A percentile compares a stretch with the other conserved stretches of the same genome.
Conservation (phyloP, 2,113 vertebrate genomes). For the Peromyscus californicus region DNA sequence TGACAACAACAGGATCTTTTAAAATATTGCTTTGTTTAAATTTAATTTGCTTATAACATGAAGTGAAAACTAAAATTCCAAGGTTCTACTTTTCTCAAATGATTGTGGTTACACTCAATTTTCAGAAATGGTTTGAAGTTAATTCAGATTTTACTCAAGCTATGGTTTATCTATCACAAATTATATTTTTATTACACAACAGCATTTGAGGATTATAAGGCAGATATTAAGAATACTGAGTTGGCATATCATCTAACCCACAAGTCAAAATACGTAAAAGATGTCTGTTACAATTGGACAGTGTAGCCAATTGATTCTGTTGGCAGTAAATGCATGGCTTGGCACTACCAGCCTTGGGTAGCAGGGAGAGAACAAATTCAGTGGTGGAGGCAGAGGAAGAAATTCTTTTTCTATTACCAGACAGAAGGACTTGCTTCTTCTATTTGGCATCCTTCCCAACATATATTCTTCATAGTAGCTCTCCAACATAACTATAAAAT, state of each 20-base stretch:
- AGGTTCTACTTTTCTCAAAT: slow-evolving; percentile 54
- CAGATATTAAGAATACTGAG: slow-evolving; percentile 58
- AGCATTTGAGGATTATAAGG: slow-evolving; percentile 65
- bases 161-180: slow-evolving; percentile 66
- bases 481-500: neutral
- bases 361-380: slow-evolving; percentile 14
- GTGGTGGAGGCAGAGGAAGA: neutral
- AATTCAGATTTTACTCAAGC: slow-evolving; percentile 64
- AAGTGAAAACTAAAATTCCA: slow-evolving; percentile 56
- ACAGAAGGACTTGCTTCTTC: slow-evolving; percentile 32
- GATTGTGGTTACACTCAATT: slow-evolving; percentile 66
- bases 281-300: neutral
- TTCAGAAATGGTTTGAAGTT: slow-evolving; percentile 73
- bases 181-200: slow-evolving; percentile 65
- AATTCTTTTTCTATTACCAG: slow-evolving; percentile 5
- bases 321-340: slow-evolving; percentile 53
- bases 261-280: slow-evolving; percentile 65
- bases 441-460: slow-evolving; percentile 8
- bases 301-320: slow-evolving; percentile 27
- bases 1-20: slow-evolving; percentile 47
- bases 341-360: neutral
- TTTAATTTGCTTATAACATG: slow-evolving; percentile 61
- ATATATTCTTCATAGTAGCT: neutral
- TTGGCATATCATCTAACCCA: slow-evolving; percentile 61
- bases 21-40: slow-evolving; percentile 56